Conservation (phyloP, 2,113 vertebrate genomes). For the Chascanopsetta lugubris region DNA sequence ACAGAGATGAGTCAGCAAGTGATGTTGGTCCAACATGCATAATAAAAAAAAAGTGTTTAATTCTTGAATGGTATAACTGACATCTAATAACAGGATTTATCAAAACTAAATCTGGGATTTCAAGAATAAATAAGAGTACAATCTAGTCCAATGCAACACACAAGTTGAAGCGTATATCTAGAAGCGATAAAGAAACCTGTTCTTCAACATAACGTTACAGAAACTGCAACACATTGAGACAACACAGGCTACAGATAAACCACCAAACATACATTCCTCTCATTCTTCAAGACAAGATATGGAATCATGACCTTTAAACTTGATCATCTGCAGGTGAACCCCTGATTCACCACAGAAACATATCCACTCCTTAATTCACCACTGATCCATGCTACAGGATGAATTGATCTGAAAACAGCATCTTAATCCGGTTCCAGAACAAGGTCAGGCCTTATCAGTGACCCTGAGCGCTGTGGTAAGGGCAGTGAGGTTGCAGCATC, state of each 20-base stretch:
- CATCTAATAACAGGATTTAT: too few relatives aligned
- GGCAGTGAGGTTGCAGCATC: slow-evolving; percentile 14
- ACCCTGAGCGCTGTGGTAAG: slow-evolving; percentile 18
- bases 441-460: slow-evolving; percentile 13
- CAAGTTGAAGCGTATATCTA: too few relatives aligned
- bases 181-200: too few relatives aligned
- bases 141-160: too few relatives aligned
- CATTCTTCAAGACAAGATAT: too few relatives aligned
- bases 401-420: slow-evolving; percentile 24
- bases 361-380: background rate
- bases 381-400: background rate
- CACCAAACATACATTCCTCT: background rate
- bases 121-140: too few relatives aligned
- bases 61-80: too few relatives aligned
- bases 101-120: too few relatives aligned
- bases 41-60: too few relatives aligned
- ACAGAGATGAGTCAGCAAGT: background rate
- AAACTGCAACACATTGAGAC: background rate
- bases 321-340: background rate
- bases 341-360: background rate
- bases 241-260: background rate
- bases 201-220: background rate
- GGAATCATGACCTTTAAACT: background rate
- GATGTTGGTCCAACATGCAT: background rate
- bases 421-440: slow-evolving; percentile 12